Evolutionary conservation across 2,888 invertebrate genomes (phyloP), one percentile per base, ranked within the genome.

Genomic region (Spatulosminthurus flaviceps): DNA sequence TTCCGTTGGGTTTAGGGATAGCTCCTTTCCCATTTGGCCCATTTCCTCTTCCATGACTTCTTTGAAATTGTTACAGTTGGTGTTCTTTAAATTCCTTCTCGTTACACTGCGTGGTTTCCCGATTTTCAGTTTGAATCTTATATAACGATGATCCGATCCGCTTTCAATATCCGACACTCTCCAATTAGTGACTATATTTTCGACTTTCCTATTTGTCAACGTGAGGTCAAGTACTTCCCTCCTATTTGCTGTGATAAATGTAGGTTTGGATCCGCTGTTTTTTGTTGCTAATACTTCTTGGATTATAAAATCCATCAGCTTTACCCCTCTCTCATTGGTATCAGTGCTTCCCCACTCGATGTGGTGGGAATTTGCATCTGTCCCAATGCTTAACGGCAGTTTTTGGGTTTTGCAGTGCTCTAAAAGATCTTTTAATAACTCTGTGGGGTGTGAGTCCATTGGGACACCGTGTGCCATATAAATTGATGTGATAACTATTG

Each of bases 291-390:
- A 0, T 28, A 24, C 69, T n/a, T 22, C 41, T 22, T 22, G 13
- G 9, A 77, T 19, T 21, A 78, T 22, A 24, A 43, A 71, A 4
- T 78, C 41, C 1, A 78, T 19, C 0, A 78, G 24, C 0, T 19
- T 29, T 5, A 28, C 71, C 0, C 77, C 77, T 13, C 77, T 51
- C 4, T 21, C 11, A 42, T 78, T 78, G 0, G 29, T 61, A 29
- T 78, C 21, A 13, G 71, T 34, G 29, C 78, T 78, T 22, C 78
- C 78, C 78, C 78, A 78, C 0, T 24, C 7, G 21, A n/a, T 11
- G n/a, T 78, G 71, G 26, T 78, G 78, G 13, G 71, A 60, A 64
- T 78, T 78, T 21, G 78, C 78, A 71, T 78, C 78, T 34, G 78
- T 70, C 5, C 78, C 78, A 34, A 78, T 24, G 1, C 71, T 41